phyloP scores from a whole-genome alignment of 1,140 invertebrate species.

The Himalopsyche phryganea region DNA sequence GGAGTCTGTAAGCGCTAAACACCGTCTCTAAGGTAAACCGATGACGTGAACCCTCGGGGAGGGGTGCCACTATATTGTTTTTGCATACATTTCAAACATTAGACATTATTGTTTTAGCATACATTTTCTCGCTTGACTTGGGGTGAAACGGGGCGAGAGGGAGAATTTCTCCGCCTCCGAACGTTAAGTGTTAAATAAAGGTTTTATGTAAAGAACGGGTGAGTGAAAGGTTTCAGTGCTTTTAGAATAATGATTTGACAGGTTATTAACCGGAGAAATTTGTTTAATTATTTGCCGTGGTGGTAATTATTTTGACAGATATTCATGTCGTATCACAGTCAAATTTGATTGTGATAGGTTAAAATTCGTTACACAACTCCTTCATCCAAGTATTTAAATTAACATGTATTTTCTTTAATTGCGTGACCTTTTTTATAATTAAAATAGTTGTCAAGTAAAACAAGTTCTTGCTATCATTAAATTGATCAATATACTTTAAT shows the following conservation, averaged over 20 bases:
- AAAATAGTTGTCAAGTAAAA: too few relatives aligned
- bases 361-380: too few relatives aligned
- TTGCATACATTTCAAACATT: constrained; percentile 36
- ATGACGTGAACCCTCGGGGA: constrained; percentile 8
- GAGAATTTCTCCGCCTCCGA: neutral
- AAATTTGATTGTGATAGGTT: too few relatives aligned
- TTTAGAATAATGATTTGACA: too few relatives aligned
- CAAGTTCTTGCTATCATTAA: too few relatives aligned
- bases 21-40: constrained; percentile 31
- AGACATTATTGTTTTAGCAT: constrained; percentile 36
- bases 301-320: too few relatives aligned
- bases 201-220: neutral
- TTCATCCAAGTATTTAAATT: too few relatives aligned
- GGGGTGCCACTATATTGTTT: constrained; percentile 32
- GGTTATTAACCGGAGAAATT: too few relatives aligned
- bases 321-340: too few relatives aligned
- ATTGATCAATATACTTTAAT: too few relatives aligned
- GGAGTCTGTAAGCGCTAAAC: constrained; percentile 7
- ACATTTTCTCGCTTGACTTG: constrained; percentile 26
- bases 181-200: constrained; percentile 13
- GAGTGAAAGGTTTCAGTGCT: neutral
- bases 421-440: too few relatives aligned
- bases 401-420: too few relatives aligned
- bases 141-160: constrained; percentile 4
- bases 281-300: neutral